A percentile compares a stretch with the other conserved stretches of the same genome.
Evolutionary conservation across 2,113 vertebrate species (phyloP).

Genomic region (Dicrurus megarhynchus): DNA sequence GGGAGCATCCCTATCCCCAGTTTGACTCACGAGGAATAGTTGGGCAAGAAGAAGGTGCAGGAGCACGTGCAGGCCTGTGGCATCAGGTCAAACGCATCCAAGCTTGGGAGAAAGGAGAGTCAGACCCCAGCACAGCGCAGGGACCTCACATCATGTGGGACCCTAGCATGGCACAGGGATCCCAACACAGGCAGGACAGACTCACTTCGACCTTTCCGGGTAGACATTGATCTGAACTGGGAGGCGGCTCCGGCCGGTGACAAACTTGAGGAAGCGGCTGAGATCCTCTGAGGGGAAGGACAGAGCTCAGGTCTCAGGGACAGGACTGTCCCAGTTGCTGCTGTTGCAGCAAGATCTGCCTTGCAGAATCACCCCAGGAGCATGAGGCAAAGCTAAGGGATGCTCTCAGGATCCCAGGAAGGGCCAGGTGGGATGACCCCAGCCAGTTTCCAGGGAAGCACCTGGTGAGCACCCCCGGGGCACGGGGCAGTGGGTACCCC

Average conservation of each 20-base stretch:
- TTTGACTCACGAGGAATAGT: conserved; percentile 84
- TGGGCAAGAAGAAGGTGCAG: conserved; percentile 86
- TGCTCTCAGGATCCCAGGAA: background rate
- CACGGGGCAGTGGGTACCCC: background rate
- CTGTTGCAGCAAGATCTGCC: background rate
- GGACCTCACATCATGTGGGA: background rate
- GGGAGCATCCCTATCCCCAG: background rate
- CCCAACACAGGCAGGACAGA: background rate
- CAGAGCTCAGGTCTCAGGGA: background rate
- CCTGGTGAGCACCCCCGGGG: background rate
- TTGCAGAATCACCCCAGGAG: background rate
- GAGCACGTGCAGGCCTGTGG: conserved; percentile 94
- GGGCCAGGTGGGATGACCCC: background rate
- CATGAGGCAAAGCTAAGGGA: background rate
- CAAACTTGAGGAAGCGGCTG: conserved; percentile 92
- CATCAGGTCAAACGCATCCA: conserved; percentile 83
- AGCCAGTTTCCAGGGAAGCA: background rate
- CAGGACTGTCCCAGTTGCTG: accelerated
- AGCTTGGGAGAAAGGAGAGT: conserved; percentile 67
- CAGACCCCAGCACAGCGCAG: background rate
- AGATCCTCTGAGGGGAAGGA: conserved; percentile 86
- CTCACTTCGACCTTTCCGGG: conserved; percentile 85
- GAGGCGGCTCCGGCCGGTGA: conserved; percentile 93
- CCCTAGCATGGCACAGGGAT: background rate
- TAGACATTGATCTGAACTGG: conserved; percentile 90